Base-by-base conservation (phyloP, 2,113 vertebrate species). In the Andinoacara biseriatus region DNA sequence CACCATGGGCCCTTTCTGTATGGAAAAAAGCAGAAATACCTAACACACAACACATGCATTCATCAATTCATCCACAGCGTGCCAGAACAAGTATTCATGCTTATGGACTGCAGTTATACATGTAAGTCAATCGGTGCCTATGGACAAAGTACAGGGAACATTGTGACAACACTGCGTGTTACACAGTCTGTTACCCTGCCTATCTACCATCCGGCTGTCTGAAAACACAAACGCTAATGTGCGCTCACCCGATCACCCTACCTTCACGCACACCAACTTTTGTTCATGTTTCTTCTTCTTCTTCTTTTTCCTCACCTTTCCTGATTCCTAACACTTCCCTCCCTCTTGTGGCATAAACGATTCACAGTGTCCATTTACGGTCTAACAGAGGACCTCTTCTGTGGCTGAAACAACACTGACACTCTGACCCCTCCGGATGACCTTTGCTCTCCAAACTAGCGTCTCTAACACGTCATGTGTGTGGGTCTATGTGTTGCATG, bases 401-500 rank as follows among this genome's bases (percentile, higher is more conserved):
- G 40, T 58, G 46, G 83, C 67, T 87, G 93, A 92, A 94, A 95
- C 74, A 91, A 94, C 77, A 86, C 91, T 80, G 65, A 85, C 85
- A 80, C 74, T 80, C 24, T 92, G 89, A 93, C 93, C 90, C 80
- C 54, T 60, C 31, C 14, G 62, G 72, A 57, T 85, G 90, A 93
- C 89, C 92, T 91, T 9, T 90, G 91, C 67, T 77, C 90, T 81
- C 59, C 52, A 57, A 78, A 81, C 86, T 86, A 84, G 78, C 74
- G 10, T 59, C 63, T 84, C 80, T 78, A 88, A 92, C 93, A 94
- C 76, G 43, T 22, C 29, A n/a, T 26, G 20, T 77, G 78, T 46
- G 81, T 78, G 58, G 52, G 60, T 52, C 67, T 54, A 74, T 75
- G 57, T 88, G 35, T 58, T 81, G 24, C 3, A 5, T 15, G 46